These are phyloP conservation scores for Drosophila niveifrons DNA, from an alignment of 2,888 invertebrate species.

Conservation along the genomic window DNA sequence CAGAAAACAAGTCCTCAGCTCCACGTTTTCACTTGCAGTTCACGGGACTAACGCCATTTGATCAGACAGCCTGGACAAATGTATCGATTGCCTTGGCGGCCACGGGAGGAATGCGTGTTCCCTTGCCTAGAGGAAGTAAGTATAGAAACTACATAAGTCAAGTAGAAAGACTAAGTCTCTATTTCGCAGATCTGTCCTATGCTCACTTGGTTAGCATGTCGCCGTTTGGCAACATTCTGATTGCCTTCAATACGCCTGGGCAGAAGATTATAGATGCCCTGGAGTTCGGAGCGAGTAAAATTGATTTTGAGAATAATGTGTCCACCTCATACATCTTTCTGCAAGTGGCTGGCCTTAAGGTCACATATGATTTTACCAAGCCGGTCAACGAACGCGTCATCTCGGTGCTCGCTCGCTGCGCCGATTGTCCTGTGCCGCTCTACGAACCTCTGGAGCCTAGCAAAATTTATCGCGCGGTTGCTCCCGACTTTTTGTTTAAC, in stretches of 20 bases:
- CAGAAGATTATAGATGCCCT: constrained; percentile 88
- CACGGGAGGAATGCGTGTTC: constrained; percentile 90
- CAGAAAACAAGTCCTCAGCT: background rate
- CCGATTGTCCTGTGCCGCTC: constrained; percentile 86
- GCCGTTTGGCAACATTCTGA: constrained; percentile 92
- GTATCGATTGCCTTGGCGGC: constrained; percentile 90
- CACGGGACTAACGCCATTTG: constrained; percentile 77
- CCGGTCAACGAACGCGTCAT: constrained; percentile 88
- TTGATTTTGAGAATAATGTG: constrained; percentile 66
- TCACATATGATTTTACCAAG: constrained; percentile 87
- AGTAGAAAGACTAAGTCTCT: no score
- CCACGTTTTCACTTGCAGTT: constrained; percentile 60
- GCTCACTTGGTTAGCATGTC: constrained; percentile 89
- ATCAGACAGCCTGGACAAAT: constrained; percentile 87
- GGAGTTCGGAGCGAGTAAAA: constrained; percentile 86
- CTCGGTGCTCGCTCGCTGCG: constrained; percentile 84
- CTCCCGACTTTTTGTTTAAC: constrained; percentile 88
- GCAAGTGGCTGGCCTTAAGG: constrained; percentile 87
- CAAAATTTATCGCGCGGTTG: constrained; percentile 88
- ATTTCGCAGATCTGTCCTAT: constrained; percentile 88
- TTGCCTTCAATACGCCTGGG: constrained; percentile 90
- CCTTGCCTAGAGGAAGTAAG: constrained; percentile 88
- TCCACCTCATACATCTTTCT: constrained; percentile 78
- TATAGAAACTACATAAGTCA: background rate
- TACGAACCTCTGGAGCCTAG: constrained; percentile 87